These are phyloP conservation scores for Marmota flaviventris DNA, from an alignment of 2,113 vertebrate species.

Conservation along the genomic window DNA sequence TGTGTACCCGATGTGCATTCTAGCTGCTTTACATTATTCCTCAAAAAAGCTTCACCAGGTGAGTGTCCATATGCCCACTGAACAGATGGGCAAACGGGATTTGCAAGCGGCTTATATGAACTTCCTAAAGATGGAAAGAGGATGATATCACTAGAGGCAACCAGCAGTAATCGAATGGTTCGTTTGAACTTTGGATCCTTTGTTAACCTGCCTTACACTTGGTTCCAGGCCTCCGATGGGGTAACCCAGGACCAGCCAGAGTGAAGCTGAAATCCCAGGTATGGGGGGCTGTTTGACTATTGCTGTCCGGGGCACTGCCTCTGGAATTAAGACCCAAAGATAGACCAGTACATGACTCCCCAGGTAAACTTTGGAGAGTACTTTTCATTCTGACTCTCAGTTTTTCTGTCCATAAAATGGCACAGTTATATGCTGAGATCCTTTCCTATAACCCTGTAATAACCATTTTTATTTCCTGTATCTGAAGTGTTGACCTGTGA, in stretches of 20 bases:
- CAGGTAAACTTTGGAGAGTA: not conserved
- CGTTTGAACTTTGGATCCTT: not conserved
- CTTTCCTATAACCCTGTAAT: too few relatives aligned
- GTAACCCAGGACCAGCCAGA: not conserved
- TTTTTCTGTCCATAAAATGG: not conserved
- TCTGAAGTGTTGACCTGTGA: not conserved
- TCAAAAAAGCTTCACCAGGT: not conserved
- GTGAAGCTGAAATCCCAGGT: not conserved
- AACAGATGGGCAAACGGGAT: not conserved
- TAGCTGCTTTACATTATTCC: not conserved
- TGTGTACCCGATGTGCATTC: accelerated
- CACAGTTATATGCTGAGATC: too few relatives aligned
- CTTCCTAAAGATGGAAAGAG: not conserved
- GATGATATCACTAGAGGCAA: not conserved
- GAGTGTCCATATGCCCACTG: not conserved
- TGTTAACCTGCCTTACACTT: not conserved
- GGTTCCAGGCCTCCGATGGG: not conserved
- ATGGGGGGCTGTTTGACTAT: too few relatives aligned
- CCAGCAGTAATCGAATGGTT: not conserved
- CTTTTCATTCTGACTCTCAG: not conserved
- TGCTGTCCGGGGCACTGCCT: not conserved
- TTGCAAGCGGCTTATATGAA: not conserved
- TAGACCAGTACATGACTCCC: accelerated
- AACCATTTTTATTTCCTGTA: not conserved
- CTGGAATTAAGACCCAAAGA: not conserved